Base-by-base conservation (phyloP, 2,888 invertebrate species). In the Hecatera dysodea region DNA sequence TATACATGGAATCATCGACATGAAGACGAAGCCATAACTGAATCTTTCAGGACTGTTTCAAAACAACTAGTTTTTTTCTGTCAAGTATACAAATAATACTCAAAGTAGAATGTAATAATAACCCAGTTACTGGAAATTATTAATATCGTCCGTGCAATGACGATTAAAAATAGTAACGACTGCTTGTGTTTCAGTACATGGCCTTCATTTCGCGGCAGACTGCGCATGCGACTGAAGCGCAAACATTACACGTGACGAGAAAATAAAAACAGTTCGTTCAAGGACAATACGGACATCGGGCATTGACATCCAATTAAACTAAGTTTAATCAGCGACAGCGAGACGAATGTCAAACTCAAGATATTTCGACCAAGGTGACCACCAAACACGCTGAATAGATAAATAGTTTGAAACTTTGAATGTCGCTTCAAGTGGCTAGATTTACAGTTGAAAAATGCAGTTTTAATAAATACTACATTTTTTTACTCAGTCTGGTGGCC, bases 251-350 rank as follows among this genome's bases (percentile, higher is more conserved):
- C 63, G 75, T 74, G 71, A 29, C 36, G 7, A 46, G 2, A 17
- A 24, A 62, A 74, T 50, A 44, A 66, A 39, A 72, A 50, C 44
- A 46, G 22, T 27, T 15, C 44, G 19, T 50, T 44, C 66, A 75
- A 72, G 67, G 76, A 46, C 39, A 46, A n/a, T 29, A 17, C 57
- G 52, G n/a, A 9, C 72, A 53, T 67, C 76, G 50, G 52, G 9
- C 72, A 46, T 42, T 72, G 22, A 76, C 68, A 44, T 46, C 29
- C 39, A 75, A 76, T 52, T 67, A 17, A 57, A 59, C 44, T 67
- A 22, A 42, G 22, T 52, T 27, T 50, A 66, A 50, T 44, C 27
- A 27, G n/a, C 42, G 22, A 36, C 46, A 12, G 15, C 29, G 39
- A 15, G 39, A 15, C 33, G n/a, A 72, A 50, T 66, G 19, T 27